Conservation (phyloP, 2,797 vertebrate genomes). For the Sciaenops ocellatus region DNA sequence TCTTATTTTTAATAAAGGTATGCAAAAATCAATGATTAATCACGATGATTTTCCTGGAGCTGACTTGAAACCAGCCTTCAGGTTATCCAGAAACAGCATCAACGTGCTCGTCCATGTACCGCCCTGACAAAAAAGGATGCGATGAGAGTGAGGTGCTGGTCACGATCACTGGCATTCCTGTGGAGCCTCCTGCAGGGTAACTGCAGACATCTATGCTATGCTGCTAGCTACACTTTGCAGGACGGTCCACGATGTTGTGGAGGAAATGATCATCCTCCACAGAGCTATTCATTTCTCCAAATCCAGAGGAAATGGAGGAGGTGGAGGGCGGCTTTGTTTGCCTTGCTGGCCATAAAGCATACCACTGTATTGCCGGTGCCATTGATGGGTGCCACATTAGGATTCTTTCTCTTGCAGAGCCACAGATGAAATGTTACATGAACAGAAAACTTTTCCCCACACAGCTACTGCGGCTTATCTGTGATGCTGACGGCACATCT, state of each 20-base stretch:
- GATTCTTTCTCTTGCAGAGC: background rate
- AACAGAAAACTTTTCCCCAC: background rate
- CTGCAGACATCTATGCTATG: slow-evolving; percentile 17
- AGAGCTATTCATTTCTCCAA: background rate
- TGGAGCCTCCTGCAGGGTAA: slow-evolving; percentile 17
- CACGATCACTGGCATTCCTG: slow-evolving; percentile 18
- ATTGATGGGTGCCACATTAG: background rate
- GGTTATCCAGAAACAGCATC: background rate
- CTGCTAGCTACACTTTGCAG: slow-evolving; percentile 1
- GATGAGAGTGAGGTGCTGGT: slow-evolving; percentile 23
- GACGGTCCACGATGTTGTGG: background rate
- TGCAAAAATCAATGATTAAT: background rate
- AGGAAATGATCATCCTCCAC: slow-evolving; percentile 2
- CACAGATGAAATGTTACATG: background rate
- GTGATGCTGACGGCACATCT: background rate
- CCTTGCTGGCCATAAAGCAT: background rate
- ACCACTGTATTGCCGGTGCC: background rate
- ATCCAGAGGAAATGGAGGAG: background rate
- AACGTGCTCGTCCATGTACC: background rate
- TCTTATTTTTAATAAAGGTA: background rate
- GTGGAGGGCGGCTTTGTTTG: background rate
- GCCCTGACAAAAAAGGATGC: slow-evolving; percentile 4
- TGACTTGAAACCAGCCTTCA: background rate
- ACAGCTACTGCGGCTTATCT: background rate
- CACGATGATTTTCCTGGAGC: background rate